phyloP scores from a whole-genome alignment of 2,113 vertebrate species.

The Acrocephalus kingi region DNA sequence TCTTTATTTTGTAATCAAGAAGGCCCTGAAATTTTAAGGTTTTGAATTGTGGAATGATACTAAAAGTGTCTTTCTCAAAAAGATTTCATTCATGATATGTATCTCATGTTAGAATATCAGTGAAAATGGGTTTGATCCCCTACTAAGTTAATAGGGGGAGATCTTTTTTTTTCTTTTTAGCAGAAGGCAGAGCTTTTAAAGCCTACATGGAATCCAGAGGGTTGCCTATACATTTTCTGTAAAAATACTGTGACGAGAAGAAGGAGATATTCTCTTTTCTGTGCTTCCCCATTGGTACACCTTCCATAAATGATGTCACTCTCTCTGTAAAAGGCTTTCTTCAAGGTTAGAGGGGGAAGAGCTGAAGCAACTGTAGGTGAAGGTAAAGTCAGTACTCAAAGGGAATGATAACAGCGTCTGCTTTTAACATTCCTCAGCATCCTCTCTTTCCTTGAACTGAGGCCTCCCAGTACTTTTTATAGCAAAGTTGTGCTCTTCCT shows the following conservation, averaged over 20 bases:
- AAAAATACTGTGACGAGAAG: neutral
- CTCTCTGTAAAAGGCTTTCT: neutral
- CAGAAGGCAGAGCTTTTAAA: neutral
- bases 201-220: neutral
- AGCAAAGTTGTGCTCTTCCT: conserved; percentile 4
- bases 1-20: neutral
- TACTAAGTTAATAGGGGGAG: neutral
- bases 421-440: conserved; percentile 52
- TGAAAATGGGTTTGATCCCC: neutral
- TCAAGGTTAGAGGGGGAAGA: neutral
- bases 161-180: neutral
- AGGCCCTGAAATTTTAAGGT: neutral
- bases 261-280: neutral
- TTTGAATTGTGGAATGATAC: neutral
- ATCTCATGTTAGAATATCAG: neutral
- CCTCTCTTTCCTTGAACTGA: neutral
- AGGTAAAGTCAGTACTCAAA: neutral
- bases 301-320: neutral
- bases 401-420: conserved; percentile 8
- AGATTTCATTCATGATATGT: neutral
- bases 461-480: neutral
- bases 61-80: neutral
- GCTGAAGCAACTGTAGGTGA: neutral
- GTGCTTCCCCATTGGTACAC: neutral
- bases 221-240: neutral